Evolutionary conservation across 2,113 vertebrate species (phyloP).

Genomic region (Hylia prasina): DNA sequence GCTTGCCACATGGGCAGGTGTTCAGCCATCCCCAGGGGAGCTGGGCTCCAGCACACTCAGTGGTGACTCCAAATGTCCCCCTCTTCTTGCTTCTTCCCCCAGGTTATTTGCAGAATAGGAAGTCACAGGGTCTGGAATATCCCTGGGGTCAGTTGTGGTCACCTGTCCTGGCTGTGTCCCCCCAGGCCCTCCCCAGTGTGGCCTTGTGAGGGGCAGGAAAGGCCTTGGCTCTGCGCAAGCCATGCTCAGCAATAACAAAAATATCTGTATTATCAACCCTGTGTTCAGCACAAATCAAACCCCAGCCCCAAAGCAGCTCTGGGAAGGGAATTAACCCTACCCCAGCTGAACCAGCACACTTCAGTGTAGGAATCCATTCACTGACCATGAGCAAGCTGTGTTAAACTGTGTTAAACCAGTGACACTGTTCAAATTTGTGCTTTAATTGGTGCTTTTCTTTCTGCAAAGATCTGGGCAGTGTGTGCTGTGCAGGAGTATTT

Average conservation of each 20-base stretch:
- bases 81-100: not conserved
- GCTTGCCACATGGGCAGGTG: not conserved
- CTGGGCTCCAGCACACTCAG: not conserved
- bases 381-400: not conserved
- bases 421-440: not conserved
- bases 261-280: not conserved
- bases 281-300: not conserved
- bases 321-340: not conserved
- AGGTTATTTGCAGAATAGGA: rapidly evolving
- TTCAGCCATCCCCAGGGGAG: not conserved
- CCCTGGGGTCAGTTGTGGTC: not conserved
- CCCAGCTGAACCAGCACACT: not conserved
- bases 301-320: rapidly evolving
- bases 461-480: not conserved
- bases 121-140: rapidly evolving
- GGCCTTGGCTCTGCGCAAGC: not conserved
- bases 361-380: no score
- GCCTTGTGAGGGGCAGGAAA: rapidly evolving
- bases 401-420: not conserved
- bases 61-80: not conserved
- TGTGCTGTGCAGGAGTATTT: not conserved
- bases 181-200: rapidly evolving
- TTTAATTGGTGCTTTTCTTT: not conserved
- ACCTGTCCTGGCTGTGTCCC: not conserved
- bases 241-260: not conserved